These are phyloP conservation scores for Threskiornis aethiopicus DNA, from an alignment of 2,797 vertebrate species.

Conservation along the genomic window DNA sequence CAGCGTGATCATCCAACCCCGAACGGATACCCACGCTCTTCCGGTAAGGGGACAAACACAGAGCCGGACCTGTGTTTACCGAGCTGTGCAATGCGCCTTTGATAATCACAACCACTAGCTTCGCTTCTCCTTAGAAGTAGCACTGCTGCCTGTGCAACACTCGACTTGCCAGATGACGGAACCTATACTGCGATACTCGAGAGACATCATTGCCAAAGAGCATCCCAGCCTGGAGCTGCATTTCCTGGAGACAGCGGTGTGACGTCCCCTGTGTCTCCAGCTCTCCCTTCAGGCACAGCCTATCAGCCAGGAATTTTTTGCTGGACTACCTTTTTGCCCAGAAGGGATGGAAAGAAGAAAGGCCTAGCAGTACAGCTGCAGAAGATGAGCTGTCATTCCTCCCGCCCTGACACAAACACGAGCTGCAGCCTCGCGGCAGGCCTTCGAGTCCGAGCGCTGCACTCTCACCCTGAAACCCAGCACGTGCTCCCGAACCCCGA, in stretches of 20 bases:
- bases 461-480: neutral
- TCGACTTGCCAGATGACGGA: neutral
- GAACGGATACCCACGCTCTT: rapidly evolving
- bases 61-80: rapidly evolving
- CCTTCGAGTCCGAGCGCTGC: rapidly evolving
- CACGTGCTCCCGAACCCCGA: neutral
- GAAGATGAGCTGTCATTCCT: neutral
- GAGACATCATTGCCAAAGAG: neutral
- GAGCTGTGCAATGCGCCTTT: neutral
- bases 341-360: neutral
- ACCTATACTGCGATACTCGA: rapidly evolving
- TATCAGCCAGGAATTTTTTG: neutral
- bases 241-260: rapidly evolving
- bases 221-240: neutral
- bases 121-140: neutral
- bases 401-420: neutral
- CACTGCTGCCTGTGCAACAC: neutral
- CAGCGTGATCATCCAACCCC: rapidly evolving
- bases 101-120: neutral
- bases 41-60: rapidly evolving
- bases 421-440: neutral
- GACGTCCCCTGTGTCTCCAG: neutral
- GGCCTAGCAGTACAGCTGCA: neutral
- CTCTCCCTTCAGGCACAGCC: neutral
- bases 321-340: neutral